Conservation (phyloP, 2,797 vertebrate genomes). For the Etheostoma nigrum region DNA sequence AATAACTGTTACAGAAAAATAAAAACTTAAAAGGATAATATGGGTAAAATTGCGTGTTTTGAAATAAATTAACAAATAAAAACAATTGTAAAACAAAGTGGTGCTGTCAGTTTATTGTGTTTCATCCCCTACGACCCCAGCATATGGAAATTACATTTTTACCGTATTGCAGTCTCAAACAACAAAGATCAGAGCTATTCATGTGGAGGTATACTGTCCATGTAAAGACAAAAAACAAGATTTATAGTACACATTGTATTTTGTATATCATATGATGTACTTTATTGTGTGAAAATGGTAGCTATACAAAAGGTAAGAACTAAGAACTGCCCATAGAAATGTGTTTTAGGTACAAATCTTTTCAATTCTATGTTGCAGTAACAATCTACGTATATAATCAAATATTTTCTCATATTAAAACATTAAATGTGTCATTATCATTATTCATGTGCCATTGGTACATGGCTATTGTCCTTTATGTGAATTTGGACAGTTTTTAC, state of each 20-base stretch:
- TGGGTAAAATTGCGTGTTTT: conserved; percentile 90
- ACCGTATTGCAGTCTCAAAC: conserved; percentile 12
- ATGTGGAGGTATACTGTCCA: conserved; percentile 18
- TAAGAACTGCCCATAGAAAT: conserved; percentile 4
- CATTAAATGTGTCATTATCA: background rate
- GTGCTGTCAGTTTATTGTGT: conserved; percentile 62
- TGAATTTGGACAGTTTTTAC: conserved; percentile 7
- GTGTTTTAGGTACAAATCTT: conserved; percentile 1
- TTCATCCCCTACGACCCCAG: conserved; percentile 32
- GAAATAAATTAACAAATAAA: conserved; percentile 89
- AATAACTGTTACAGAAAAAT: conserved; percentile 90
- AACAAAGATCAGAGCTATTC: conserved; percentile 22
- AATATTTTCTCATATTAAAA: conserved; percentile 6
- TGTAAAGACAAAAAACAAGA: conserved; percentile 31
- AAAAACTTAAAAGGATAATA: conserved; percentile 88
- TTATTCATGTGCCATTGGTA: background rate
- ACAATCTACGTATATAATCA: background rate
- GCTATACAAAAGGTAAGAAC: conserved; percentile 27
- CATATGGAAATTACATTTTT: conserved; percentile 26
- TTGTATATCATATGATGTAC: conserved; percentile 27
- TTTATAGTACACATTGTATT: conserved; percentile 12
- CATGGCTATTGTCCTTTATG: background rate
- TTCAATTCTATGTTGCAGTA: background rate
- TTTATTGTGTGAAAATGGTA: conserved; percentile 41
- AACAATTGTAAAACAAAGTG: conserved; percentile 84